phyloP scores from a whole-genome alignment of 2,797 vertebrate species.

The Triplophysa yarkandensis region DNA sequence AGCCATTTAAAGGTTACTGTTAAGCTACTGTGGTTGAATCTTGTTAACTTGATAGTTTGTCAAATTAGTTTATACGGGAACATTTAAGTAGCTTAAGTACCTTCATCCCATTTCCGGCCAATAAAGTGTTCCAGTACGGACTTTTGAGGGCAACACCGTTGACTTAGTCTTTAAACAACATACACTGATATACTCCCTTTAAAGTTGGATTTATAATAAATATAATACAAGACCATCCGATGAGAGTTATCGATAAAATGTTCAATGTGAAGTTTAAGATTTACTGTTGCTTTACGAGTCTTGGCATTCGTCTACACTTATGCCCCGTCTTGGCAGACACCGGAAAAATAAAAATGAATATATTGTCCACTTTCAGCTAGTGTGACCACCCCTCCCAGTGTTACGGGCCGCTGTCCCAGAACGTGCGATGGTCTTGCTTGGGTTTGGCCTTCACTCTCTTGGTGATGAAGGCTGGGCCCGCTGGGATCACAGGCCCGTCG shows the following conservation, averaged over 20 bases:
- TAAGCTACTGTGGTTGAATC: constrained; percentile 4
- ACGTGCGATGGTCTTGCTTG: neutral
- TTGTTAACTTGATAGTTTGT: constrained; percentile 49
- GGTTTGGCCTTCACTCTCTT: neutral
- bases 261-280: neutral
- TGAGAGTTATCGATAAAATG: neutral
- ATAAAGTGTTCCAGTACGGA: neutral
- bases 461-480: constrained; percentile 40
- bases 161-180: neutral
- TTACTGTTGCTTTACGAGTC: neutral
- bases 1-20: neutral
- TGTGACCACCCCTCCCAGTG: neutral
- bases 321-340: neutral
- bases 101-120: constrained; percentile 42
- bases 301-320: neutral
- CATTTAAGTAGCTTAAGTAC: constrained; percentile 46
- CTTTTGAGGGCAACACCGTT: no score
- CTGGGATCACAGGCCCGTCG: constrained; percentile 47
- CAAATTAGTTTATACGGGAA: constrained; percentile 23
- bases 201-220: no score
- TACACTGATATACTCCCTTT: neutral
- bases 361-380: neutral
- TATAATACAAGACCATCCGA: neutral
- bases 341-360: neutral
- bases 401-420: constrained; percentile 5